phyloP scores from a whole-genome alignment of 2,888 invertebrate species.

The Drosophila sordidula region DNA sequence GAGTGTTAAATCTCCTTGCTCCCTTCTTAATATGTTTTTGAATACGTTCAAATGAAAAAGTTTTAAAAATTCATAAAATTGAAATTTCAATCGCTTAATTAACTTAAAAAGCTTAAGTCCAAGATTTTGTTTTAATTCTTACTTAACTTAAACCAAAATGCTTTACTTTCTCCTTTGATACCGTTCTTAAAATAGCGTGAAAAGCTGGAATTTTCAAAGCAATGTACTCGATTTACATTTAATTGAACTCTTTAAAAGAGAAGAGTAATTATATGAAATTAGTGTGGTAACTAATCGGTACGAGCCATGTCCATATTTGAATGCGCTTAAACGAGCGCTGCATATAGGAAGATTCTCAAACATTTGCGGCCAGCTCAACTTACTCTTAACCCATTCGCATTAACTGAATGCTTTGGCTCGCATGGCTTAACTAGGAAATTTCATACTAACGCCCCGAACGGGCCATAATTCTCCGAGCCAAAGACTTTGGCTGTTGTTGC shows the following conservation, averaged over 20 bases:
- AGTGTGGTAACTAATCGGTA: slow-evolving; percentile 26
- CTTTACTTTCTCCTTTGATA: no score
- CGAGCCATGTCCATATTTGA: slow-evolving; percentile 9
- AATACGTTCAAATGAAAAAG: no score
- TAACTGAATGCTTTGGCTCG: slow-evolving; percentile 52
- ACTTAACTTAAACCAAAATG: no score
- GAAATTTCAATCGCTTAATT: no score
- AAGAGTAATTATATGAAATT: slow-evolving; percentile 26
- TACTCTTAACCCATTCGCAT: slow-evolving; percentile 55
- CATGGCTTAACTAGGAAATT: slow-evolving; percentile 54
- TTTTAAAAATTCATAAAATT: no score
- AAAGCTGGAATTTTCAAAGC: no score
- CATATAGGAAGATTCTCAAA: slow-evolving; percentile 9
- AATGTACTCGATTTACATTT: not conserved
- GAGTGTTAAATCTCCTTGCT: no score
- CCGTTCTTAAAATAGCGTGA: not conserved
- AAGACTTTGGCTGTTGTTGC: slow-evolving; percentile 18
- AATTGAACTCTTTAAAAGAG: slow-evolving; percentile 9
- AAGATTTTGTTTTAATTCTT: no score
- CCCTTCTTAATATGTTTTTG: no score
- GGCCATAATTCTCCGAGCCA: slow-evolving; percentile 63
- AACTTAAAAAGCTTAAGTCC: no score
- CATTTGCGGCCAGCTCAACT: slow-evolving; percentile 4
- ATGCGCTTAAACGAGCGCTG: not conserved
- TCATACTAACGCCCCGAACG: slow-evolving; percentile 47